phyloP scores from a whole-genome alignment of 1,140 invertebrate species.

The Helicoverpa armigera region DNA sequence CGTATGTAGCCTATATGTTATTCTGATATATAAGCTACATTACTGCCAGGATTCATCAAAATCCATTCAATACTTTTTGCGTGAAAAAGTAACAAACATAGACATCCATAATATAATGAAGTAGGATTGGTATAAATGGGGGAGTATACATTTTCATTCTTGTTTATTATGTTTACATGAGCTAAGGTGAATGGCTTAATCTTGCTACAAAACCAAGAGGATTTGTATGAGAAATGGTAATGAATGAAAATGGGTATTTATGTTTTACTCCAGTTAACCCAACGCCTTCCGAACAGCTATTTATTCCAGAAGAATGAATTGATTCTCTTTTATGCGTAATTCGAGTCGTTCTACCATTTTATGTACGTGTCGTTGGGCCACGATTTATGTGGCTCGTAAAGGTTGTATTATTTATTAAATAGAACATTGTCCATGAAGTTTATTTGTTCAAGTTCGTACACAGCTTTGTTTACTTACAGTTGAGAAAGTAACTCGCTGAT shows the following conservation, averaged over 20 bases:
- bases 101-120: too few relatives aligned
- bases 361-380: slow-evolving; percentile 13
- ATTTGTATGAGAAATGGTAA: neutral
- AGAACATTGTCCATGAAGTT: neutral
- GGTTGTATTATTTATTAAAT: slow-evolving; percentile 17
- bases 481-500: neutral
- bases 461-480: neutral
- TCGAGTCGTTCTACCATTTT: neutral
- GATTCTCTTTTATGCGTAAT: slow-evolving; percentile 24
- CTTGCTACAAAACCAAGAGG: neutral
- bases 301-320: neutral
- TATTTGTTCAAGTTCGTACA: slow-evolving; percentile 2
- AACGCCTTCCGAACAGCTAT: neutral
- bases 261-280: neutral
- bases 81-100: too few relatives aligned
- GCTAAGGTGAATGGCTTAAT: too few relatives aligned
- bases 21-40: too few relatives aligned
- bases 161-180: neutral
- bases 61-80: too few relatives aligned
- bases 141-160: neutral
- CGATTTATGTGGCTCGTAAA: slow-evolving; percentile 26
- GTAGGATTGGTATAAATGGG: neutral
- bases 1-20: too few relatives aligned
- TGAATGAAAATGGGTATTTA: neutral
- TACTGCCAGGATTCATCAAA: too few relatives aligned